These are phyloP conservation scores for Rhinopomastus cyanomelas DNA, from an alignment of 2,113 vertebrate genomes.

Conservation along the genomic window DNA sequence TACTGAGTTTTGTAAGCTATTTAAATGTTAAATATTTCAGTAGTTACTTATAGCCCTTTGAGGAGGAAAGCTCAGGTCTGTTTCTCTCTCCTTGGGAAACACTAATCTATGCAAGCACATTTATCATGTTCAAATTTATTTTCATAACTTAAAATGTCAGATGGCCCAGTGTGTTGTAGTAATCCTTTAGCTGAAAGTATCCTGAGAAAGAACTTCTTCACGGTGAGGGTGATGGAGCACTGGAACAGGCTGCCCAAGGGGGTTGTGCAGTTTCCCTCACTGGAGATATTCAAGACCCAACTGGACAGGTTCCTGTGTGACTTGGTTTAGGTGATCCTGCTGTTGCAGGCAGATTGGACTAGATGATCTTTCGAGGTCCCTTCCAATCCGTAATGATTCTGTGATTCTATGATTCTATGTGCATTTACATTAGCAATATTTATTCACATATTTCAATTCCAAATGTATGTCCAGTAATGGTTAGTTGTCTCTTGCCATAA, in stretches of 20 bases:
- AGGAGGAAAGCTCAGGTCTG: not conserved
- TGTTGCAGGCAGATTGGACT: too few species aligned
- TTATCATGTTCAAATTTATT: constrained; percentile 2
- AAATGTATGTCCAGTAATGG: not conserved
- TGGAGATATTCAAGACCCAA: too few species aligned
- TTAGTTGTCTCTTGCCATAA: not conserved
- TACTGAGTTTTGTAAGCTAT: not conserved
- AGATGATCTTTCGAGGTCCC: too few species aligned
- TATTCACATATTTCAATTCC: not conserved
- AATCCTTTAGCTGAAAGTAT: not conserved
- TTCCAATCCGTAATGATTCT: too few species aligned
- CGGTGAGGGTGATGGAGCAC: too few species aligned
- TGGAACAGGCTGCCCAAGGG: too few species aligned
- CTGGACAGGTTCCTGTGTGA: too few species aligned
- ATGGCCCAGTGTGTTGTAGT: not conserved
- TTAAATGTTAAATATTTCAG: not conserved
- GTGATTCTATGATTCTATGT: too few species aligned
- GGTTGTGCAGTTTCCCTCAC: too few species aligned
- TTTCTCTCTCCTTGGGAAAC: not conserved
- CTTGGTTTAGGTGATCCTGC: too few species aligned
- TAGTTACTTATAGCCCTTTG: not conserved
- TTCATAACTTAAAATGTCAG: not conserved
- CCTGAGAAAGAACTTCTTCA: too few species aligned
- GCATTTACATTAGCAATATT: not conserved
- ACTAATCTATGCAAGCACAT: not conserved